Evolutionary conservation across 2,113 vertebrate genomes (phyloP).

Genomic region (Peromyscus californicus): DNA sequence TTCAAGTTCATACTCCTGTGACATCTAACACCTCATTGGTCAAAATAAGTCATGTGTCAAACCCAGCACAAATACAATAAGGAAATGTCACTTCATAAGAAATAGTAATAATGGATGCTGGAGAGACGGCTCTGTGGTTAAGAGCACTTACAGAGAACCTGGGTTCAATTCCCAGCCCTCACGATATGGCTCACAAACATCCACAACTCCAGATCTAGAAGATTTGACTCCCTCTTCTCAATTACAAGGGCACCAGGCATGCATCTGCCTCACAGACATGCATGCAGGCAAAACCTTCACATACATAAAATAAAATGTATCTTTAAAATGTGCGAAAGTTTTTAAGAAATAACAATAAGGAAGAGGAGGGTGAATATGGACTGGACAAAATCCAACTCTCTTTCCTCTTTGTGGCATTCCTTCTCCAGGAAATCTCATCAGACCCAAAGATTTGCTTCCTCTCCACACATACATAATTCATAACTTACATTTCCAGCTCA

Average conservation of each 20-base stretch:
- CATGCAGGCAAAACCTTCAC: background rate
- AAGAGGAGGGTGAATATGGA: background rate
- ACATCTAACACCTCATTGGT: background rate
- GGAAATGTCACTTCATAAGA: background rate
- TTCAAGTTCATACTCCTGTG: background rate
- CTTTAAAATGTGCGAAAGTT: background rate
- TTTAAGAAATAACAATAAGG: background rate
- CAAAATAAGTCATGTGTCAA: background rate
- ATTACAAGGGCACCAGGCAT: background rate
- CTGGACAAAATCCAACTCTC: background rate
- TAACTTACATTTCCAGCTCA: conserved; percentile 38
- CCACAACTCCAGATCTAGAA: background rate
- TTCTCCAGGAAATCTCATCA: conserved; percentile 13
- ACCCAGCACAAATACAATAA: background rate
- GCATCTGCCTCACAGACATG: background rate
- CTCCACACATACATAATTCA: background rate
- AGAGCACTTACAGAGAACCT: background rate
- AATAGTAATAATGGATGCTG: background rate
- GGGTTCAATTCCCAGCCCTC: background rate
- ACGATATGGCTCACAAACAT: background rate
- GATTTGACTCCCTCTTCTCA: background rate
- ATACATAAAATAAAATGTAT: background rate
- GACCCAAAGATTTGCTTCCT: conserved; percentile 25
- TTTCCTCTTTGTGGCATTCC: background rate
- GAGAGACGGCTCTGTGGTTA: background rate